These are phyloP conservation scores for Platyscapa corneri DNA, from an alignment of 1,140 invertebrate genomes.

Conservation along the genomic window DNA sequence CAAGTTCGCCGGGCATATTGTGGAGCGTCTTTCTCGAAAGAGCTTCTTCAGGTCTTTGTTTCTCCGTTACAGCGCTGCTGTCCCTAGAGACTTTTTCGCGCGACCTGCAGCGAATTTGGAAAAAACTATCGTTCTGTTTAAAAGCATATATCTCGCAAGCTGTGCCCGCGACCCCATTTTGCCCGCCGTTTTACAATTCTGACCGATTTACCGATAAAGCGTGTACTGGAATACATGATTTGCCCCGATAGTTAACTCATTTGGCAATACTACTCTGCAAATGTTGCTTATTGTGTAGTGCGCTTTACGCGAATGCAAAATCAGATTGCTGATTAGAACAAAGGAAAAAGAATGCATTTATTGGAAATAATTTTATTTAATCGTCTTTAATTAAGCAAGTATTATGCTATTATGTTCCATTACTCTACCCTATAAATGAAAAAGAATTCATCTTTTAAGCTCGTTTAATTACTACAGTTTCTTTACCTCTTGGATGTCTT, in stretches of 20 bases:
- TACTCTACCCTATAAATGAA: not conserved
- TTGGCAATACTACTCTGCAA: not conserved
- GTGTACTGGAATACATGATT: not conserved
- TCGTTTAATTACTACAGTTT: not conserved
- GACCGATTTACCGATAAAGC: not conserved
- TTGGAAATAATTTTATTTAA: not conserved
- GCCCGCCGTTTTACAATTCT: not conserved
- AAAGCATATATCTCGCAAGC: too few species aligned
- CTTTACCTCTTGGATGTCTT: not conserved
- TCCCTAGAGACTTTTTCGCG: too few species aligned
- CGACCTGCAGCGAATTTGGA: too few species aligned
- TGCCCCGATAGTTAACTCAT: not conserved
- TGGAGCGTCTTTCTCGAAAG: too few species aligned
- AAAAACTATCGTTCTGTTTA: too few species aligned
- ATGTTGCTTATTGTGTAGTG: not conserved
- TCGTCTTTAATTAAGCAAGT: not conserved
- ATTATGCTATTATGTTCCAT: not conserved
- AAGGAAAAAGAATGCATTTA: not conserved
- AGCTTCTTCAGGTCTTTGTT: too few species aligned
- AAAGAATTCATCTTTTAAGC: not conserved
- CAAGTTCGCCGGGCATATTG: too few species aligned
- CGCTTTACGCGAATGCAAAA: not conserved
- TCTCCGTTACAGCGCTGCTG: too few species aligned
- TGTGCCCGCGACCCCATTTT: too few species aligned
- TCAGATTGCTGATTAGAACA: not conserved